A percentile compares a stretch with the other conserved stretches of the same genome.
These are phyloP conservation scores for Drosophila tropicalis DNA, from an alignment of 1,140 invertebrate genomes.

Conservation along the genomic window DNA sequence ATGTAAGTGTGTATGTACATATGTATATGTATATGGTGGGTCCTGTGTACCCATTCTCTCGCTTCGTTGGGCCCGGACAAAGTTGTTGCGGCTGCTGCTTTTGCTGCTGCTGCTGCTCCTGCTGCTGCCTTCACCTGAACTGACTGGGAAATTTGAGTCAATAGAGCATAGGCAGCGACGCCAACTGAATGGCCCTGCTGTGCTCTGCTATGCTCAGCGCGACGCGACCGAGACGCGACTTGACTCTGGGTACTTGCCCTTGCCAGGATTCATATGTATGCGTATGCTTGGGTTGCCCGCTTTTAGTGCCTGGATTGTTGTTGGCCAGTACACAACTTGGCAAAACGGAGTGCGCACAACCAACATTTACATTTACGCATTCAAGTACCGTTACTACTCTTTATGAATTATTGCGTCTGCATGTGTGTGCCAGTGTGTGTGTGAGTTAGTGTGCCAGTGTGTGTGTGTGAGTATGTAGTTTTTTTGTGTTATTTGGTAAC, in stretches of 20 bases:
- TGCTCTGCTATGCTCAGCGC: not conserved
- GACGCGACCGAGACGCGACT: too few relatives aligned
- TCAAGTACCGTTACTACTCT: conserved; percentile 41
- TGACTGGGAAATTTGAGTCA: conserved; percentile 46
- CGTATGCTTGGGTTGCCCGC: conserved; percentile 43
- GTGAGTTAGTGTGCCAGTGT: conserved; percentile 19
- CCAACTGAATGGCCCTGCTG: not conserved
- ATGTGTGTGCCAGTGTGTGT: conserved; percentile 22
- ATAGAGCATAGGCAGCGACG: conserved; percentile 46
- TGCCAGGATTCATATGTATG: conserved; percentile 33
- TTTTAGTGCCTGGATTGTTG: conserved; percentile 79
- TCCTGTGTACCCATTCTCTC: conserved; percentile 45
- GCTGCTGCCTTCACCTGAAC: conserved; percentile 59
- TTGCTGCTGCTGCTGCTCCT: conserved; percentile 18
- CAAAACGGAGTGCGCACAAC: conserved; percentile 52
- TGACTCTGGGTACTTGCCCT: not conserved
- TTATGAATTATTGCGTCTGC: conserved; percentile 33
- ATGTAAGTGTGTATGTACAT: not conserved
- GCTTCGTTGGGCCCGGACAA: conserved; percentile 64
- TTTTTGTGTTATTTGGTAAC: conserved; percentile 30
- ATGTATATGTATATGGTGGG: not conserved
- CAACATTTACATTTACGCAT: conserved; percentile 24
- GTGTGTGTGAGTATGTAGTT: conserved; percentile 34
- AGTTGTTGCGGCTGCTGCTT: conserved; percentile 37
- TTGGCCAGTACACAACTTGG: conserved; percentile 72